A percentile compares a stretch with the other conserved stretches of the same genome.
phyloP scores from a whole-genome alignment of 1,140 invertebrate species.

The Epicauta chinensis region DNA sequence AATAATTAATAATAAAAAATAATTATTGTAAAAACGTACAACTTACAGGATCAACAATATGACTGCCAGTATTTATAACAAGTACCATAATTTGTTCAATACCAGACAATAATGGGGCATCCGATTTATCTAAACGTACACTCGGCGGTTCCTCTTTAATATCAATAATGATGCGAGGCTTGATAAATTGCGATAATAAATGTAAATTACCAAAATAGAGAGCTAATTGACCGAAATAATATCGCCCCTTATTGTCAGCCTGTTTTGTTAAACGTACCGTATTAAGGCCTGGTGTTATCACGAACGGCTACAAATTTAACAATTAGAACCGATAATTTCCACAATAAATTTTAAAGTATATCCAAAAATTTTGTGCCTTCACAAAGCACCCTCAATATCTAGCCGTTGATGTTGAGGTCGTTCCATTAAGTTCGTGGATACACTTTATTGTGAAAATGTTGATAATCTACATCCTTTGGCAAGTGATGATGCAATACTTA shows the following conservation, averaged over 20 bases:
- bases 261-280: constrained; percentile 55
- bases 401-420: too few relatives aligned
- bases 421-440: too few relatives aligned
- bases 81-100: constrained; percentile 62
- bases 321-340: too few relatives aligned
- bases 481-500: too few relatives aligned
- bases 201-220: constrained; percentile 51
- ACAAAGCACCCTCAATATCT: too few relatives aligned
- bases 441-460: too few relatives aligned
- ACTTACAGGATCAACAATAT: constrained; percentile 36
- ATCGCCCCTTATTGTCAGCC: constrained; percentile 53
- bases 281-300: constrained; percentile 66
- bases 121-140: constrained; percentile 46
- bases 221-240: constrained; percentile 54
- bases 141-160: constrained; percentile 51
- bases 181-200: constrained; percentile 45
- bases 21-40: background rate
- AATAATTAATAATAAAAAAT: constrained; percentile 7
- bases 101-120: constrained; percentile 56
- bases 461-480: too few relatives aligned
- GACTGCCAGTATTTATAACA: constrained; percentile 62
- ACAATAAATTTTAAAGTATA: background rate
- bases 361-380: background rate
- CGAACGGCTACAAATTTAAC: constrained; percentile 39
- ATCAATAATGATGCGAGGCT: constrained; percentile 47